Evolutionary conservation across 2,888 invertebrate genomes (phyloP).

Genomic region (Heliconius ethilla): DNA sequence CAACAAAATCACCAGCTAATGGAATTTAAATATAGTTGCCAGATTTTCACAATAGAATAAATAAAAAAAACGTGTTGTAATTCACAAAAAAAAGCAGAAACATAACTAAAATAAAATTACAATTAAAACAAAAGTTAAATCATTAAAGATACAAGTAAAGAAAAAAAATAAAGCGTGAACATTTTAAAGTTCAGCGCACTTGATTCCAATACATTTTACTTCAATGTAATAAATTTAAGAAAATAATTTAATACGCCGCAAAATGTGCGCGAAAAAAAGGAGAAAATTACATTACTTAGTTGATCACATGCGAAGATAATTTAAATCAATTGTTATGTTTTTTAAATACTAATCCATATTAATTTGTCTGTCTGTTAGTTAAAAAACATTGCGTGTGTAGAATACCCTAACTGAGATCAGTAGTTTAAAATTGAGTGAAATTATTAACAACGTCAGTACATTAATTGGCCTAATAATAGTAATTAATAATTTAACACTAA

Average conservation of each 20-base stretch:
- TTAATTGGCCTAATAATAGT: slow-evolving; percentile 39
- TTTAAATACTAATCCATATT: background rate
- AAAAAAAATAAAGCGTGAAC: background rate
- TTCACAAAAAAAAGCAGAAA: background rate
- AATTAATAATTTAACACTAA: slow-evolving; percentile 39
- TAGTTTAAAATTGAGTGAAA: slow-evolving; percentile 51
- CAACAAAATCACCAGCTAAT: background rate
- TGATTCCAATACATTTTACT: background rate
- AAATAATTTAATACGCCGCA: background rate
- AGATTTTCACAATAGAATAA: background rate
- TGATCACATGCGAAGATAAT: slow-evolving; percentile 26
- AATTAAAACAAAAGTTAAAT: background rate
- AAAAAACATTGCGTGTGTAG: slow-evolving; percentile 27
- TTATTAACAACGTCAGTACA: slow-evolving; percentile 44
- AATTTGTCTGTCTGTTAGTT: background rate
- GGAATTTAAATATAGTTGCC: slow-evolving; percentile 4
- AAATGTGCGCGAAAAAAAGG: slow-evolving; percentile 11
- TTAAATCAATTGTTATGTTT: background rate
- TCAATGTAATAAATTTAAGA: background rate
- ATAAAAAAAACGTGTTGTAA: background rate
- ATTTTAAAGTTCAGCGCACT: background rate
- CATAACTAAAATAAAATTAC: background rate
- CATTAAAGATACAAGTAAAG: background rate
- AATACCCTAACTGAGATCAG: slow-evolving; percentile 57
- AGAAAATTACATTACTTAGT: slow-evolving; percentile 34